These are phyloP conservation scores for Diaperis boleti DNA, from an alignment of 2,888 invertebrate genomes.

Conservation along the genomic window DNA sequence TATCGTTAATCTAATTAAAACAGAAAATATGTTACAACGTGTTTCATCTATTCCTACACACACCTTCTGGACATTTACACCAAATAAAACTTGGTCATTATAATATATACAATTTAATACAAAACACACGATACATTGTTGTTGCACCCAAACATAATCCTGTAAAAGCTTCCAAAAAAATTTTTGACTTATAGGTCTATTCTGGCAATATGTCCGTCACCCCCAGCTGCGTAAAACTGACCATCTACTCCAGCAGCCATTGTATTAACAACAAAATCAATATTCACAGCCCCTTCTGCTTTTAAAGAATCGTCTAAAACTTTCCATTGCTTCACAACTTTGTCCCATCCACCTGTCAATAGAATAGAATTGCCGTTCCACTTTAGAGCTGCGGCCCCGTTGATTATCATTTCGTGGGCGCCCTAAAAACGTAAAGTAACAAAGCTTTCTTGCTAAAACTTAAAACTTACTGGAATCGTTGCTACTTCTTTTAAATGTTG, in stretches of 20 bases:
- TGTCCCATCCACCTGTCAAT: constrained; percentile 68
- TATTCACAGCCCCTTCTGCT: constrained; percentile 49
- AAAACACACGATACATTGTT: too few species aligned
- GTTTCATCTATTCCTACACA: constrained; percentile 18
- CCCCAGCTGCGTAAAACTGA: constrained; percentile 70
- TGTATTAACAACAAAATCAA: constrained; percentile 56
- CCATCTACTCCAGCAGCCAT: constrained; percentile 55
- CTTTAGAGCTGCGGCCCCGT: constrained; percentile 60
- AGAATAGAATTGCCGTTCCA: constrained; percentile 58
- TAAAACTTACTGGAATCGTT: constrained; percentile 67
- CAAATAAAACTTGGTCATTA: too few species aligned
- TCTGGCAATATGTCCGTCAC: constrained; percentile 68
- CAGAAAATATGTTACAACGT: constrained; percentile 15
- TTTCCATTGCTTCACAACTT: constrained; percentile 66
- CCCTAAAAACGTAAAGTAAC: constrained; percentile 51
- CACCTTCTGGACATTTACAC: too few species aligned
- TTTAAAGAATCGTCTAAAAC: constrained; percentile 49
- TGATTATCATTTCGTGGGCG: constrained; percentile 68
- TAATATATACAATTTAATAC: background rate
- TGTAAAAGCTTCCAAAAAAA: background rate
- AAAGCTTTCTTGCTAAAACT: too few species aligned
- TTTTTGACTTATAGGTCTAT: constrained; percentile 46
- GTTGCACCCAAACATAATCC: background rate
- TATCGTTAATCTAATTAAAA: constrained; percentile 27
- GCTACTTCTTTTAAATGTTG: constrained; percentile 68